A percentile compares a stretch with the other conserved stretches of the same genome.
phyloP scores from a whole-genome alignment of 2,888 invertebrate genomes.

The Embidobia sp. region DNA sequence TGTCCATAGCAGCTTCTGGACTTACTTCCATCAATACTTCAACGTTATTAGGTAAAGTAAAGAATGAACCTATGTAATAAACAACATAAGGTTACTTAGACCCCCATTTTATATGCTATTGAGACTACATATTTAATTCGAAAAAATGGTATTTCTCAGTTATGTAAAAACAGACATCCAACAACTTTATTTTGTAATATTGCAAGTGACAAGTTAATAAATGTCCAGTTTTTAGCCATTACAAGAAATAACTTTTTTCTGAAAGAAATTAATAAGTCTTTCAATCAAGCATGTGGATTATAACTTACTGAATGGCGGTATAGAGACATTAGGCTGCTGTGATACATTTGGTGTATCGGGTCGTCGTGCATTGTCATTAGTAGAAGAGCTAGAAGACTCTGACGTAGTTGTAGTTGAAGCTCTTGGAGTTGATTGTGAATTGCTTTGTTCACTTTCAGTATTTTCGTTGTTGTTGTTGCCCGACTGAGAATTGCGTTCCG shows the following conservation, averaged over 20 bases:
- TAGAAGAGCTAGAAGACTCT: slow-evolving; percentile 41
- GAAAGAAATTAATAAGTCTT: no score
- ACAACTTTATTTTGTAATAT: no score
- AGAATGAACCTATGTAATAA: slow-evolving; percentile 71
- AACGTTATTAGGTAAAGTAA: slow-evolving; percentile 81
- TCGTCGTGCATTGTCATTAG: slow-evolving; percentile 65
- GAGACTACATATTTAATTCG: no score
- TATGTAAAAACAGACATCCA: no score
- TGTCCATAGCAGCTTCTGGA: slow-evolving; percentile 82
- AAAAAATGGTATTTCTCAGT: no score
- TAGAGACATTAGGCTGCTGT: slow-evolving; percentile 62
- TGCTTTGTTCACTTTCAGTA: slow-evolving; percentile 68
- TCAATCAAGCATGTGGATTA: no score
- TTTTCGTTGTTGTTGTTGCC: slow-evolving; percentile 70
- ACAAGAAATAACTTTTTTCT: no score
- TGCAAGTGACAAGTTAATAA: no score
- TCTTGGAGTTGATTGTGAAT: slow-evolving; percentile 67
- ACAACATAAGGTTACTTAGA: background rate
- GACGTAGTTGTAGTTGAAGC: slow-evolving; percentile 50
- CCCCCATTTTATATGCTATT: no score
- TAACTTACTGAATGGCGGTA: slow-evolving; percentile 51
- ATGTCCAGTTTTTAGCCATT: no score
- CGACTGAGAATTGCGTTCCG: slow-evolving; percentile 69
- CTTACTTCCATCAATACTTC: slow-evolving; percentile 85
- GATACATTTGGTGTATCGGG: slow-evolving; percentile 61